Evolutionary conservation across 2,888 invertebrate genomes (phyloP).

Genomic region (Patella caerulea): DNA sequence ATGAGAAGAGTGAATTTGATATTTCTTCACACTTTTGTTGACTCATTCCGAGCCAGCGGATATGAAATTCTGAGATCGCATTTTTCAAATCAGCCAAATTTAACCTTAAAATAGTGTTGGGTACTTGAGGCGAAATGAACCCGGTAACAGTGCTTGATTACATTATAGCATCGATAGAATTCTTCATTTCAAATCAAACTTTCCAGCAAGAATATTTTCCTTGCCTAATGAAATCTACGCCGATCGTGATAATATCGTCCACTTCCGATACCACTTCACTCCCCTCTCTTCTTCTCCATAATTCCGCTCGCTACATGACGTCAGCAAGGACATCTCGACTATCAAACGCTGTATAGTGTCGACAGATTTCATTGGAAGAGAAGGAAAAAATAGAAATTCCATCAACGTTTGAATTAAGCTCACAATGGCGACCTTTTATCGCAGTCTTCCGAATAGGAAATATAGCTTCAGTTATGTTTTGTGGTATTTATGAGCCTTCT

Average conservation of each 20-base stretch:
- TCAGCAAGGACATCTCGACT: background rate
- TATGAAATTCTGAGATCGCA: constrained; percentile 28
- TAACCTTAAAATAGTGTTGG: constrained; percentile 35
- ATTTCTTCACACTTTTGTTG: constrained; percentile 30
- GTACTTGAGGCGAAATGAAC: constrained; percentile 10
- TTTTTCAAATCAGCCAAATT: constrained; percentile 30
- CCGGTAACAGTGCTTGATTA: constrained; percentile 22
- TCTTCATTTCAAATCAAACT: constrained; percentile 38
- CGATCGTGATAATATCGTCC: constrained; percentile 20
- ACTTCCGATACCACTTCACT: constrained; percentile 13
- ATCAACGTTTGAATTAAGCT: too few species aligned
- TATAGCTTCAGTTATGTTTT: too few species aligned
- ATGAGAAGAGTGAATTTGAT: constrained; percentile 28
- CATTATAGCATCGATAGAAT: constrained; percentile 36
- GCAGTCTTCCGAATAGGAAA: too few species aligned
- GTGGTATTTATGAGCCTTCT: too few species aligned
- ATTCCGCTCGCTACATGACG: background rate
- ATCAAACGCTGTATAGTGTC: too few species aligned
- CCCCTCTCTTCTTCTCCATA: background rate
- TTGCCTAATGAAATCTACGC: constrained; percentile 39
- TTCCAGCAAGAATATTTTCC: constrained; percentile 38
- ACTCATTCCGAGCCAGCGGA: constrained; percentile 29
- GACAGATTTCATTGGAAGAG: too few species aligned
- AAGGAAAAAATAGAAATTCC: too few species aligned
- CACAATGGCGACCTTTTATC: too few species aligned